Base-by-base conservation (phyloP, 2,888 invertebrate genomes). In the Lathronympha strigana region DNA sequence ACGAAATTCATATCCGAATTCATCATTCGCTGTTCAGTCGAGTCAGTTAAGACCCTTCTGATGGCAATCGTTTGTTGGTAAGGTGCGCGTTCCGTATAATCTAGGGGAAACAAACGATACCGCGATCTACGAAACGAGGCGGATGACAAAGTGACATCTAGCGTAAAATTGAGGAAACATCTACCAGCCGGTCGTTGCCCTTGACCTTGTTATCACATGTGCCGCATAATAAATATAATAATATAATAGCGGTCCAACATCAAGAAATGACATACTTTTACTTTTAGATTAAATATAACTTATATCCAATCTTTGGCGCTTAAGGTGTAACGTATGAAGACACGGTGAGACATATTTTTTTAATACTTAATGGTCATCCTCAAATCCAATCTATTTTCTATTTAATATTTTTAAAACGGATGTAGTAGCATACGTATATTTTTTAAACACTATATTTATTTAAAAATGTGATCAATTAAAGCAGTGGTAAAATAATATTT, bases 21-120 rank as follows among this genome's bases (percentile, higher is more conserved):
- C 90, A 90, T 90, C 90, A 92, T 73, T 78, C 90, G 86, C 91
- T 90, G 90, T 90, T 90, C 90, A 91, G 90, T 91, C 90, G 89
- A 91, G 90, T 91, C 91, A 91, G 91, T 90, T 91, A 90, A 69
- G 72, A 90, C 90, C 90, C 81, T 84, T 79, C 85, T 86, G 87
- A 86, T 86, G 87, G 86, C 87, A 81, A 73, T 15, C 9, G 19
- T 40, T 0, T 1, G 0, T 1, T 0, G 0, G 0, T 4, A 31
- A 3, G 23, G 21, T 6, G 17, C 49, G 33, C 15, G 0, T 60
- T 21, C 19, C 36, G 51, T 68, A 67, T 64, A 61, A 55, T 54
- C 38, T 21, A 5, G 25, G 19, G n/a, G 58, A 68, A 68, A 63
- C 36, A 70, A 76, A 75, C 75, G 67, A 70, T 76, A 76, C 49